phyloP scores from a whole-genome alignment of 1,140 invertebrate species.

The Hyles vespertilio region DNA sequence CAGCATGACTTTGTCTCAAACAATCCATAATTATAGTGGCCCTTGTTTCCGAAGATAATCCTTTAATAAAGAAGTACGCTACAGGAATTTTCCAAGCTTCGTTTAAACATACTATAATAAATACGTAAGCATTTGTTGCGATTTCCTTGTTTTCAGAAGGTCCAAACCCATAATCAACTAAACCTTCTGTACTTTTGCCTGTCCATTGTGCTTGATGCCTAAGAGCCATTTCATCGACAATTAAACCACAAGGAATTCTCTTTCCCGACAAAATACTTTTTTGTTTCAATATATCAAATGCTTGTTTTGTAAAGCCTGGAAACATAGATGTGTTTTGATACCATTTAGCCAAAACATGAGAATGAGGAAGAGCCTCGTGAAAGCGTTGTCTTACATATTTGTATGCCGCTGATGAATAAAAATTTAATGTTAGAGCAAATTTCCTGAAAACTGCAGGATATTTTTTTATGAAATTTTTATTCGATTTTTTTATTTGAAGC shows the following conservation, averaged over 20 bases:
- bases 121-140: conserved; percentile 42
- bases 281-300: conserved; percentile 21
- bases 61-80: conserved; percentile 38
- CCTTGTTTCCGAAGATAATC: conserved; percentile 25
- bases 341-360: conserved; percentile 35
- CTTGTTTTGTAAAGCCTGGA: conserved; percentile 24
- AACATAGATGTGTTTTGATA: conserved; percentile 28
- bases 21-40: conserved; percentile 31
- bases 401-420: conserved; percentile 38
- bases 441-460: conserved; percentile 5
- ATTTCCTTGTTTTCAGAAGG: neutral
- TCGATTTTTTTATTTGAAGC: neutral
- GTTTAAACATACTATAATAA: conserved; percentile 36
- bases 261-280: conserved; percentile 13
- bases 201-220: conserved; percentile 14
- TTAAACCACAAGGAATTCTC: conserved; percentile 13
- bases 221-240: conserved; percentile 26
- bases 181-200: neutral
- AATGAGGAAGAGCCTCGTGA: conserved; percentile 31
- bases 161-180: conserved; percentile 2
- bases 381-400: conserved; percentile 29
- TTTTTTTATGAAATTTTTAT: neutral
- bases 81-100: conserved; percentile 38
- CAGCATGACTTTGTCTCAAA: conserved; percentile 26
- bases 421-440: conserved; percentile 41